phyloP scores from a whole-genome alignment of 2,797 vertebrate species.

The Adelosebastes latens region DNA sequence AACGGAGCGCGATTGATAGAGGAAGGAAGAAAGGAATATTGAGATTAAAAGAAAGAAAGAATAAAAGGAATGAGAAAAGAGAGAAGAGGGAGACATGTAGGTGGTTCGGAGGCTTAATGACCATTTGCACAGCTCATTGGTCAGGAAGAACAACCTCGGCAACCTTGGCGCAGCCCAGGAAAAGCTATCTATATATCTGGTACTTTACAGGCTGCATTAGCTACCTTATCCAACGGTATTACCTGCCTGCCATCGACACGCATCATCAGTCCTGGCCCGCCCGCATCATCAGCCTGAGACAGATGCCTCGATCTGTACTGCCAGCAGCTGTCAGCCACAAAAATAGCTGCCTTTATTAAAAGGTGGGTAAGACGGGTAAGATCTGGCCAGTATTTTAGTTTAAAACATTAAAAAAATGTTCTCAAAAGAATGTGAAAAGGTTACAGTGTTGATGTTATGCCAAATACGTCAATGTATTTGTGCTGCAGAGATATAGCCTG shows the following conservation, averaged over 20 bases:
- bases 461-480: too few relatives aligned
- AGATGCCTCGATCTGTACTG: constrained; percentile 5
- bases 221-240: constrained; percentile 44
- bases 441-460: too few relatives aligned
- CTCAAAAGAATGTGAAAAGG: too few relatives aligned
- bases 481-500: too few relatives aligned
- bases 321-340: constrained; percentile 5
- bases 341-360: too few relatives aligned
- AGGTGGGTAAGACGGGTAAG: too few relatives aligned
- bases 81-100: not conserved
- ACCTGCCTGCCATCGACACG: constrained; percentile 17
- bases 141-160: constrained; percentile 52
- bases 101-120: constrained; percentile 41
- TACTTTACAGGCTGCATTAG: constrained; percentile 63
- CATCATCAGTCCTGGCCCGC: constrained; percentile 25
- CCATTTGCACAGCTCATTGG: constrained; percentile 67
- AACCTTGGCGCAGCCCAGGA: constrained; percentile 51
- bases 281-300: constrained; percentile 39
- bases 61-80: constrained; percentile 3
- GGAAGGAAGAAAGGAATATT: not conserved
- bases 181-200: constrained; percentile 57
- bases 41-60: not conserved
- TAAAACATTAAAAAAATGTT: too few relatives aligned
- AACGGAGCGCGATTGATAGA: not conserved
- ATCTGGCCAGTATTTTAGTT: too few relatives aligned